phyloP scores from a whole-genome alignment of 2,888 invertebrate species.

The Lobophora halterata region DNA sequence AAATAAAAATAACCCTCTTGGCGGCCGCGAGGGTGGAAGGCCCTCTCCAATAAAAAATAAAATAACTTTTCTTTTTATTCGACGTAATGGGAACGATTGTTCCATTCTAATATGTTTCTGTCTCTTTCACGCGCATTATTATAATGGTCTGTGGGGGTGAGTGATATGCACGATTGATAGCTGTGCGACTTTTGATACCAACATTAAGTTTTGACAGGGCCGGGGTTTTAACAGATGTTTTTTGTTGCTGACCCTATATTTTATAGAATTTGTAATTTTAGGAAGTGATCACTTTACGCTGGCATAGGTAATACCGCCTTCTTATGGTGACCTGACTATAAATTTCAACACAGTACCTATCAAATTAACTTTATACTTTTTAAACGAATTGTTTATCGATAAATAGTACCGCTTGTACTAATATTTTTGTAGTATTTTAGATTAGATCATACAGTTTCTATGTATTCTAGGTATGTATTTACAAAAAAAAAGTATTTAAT shows the following conservation, averaged over 20 bases:
- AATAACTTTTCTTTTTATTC: constrained; percentile 81
- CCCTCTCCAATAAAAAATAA: constrained; percentile 80
- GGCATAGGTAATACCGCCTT: no score
- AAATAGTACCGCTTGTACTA: no score
- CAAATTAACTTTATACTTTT: no score
- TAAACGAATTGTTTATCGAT: no score
- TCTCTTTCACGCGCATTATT: constrained; percentile 68
- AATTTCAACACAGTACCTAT: no score
- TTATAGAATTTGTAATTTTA: constrained; percentile 1
- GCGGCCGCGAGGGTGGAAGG: constrained; percentile 73
- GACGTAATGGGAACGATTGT: constrained; percentile 77
- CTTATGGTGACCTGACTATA: no score
- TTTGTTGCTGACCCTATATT: constrained; percentile 2
- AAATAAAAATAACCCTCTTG: constrained; percentile 80
- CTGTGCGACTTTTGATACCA: constrained; percentile 12
- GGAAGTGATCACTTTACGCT: no score
- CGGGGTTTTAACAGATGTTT: constrained; percentile 13
- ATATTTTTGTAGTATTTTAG: no score
- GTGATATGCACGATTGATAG: constrained; percentile 23
- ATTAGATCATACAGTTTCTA: no score
- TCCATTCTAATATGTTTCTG: constrained; percentile 70
- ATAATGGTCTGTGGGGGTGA: constrained; percentile 60
- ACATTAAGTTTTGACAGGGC: constrained; percentile 7
- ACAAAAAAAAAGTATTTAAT: no score
- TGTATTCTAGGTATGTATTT: no score